Evolutionary conservation across 1,140 invertebrate species (phyloP).

Genomic region (Helicoverpa zea): DNA sequence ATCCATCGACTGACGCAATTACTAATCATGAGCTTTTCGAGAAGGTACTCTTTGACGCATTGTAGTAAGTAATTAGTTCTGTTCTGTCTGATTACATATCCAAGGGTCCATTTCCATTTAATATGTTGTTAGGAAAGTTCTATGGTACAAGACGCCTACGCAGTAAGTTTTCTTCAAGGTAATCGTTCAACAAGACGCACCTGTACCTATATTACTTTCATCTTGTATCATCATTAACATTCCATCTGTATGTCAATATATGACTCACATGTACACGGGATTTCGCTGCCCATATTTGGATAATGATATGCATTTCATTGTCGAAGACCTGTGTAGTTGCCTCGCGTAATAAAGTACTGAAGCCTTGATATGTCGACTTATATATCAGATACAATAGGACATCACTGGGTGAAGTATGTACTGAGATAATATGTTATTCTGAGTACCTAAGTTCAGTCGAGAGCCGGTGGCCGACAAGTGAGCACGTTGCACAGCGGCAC

Average conservation of each 20-base stretch:
- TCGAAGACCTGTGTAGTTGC: background rate
- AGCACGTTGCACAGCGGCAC: slow-evolving; percentile 48
- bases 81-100: too few species aligned
- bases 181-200: too few species aligned
- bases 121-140: too few species aligned
- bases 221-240: too few species aligned
- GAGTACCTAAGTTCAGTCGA: slow-evolving; percentile 48
- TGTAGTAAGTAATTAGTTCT: too few species aligned
- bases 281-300: background rate
- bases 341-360: background rate
- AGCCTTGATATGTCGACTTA: slow-evolving; percentile 28
- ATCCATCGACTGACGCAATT: too few species aligned
- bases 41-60: too few species aligned
- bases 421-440: background rate
- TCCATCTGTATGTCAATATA: background rate
- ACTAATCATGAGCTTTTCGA: too few species aligned
- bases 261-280: background rate
- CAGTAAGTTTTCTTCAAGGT: too few species aligned
- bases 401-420: slow-evolving; percentile 26
- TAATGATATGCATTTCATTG: background rate
- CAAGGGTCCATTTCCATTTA: too few species aligned
- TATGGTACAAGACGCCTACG: too few species aligned
- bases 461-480: slow-evolving; percentile 46
- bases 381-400: slow-evolving; percentile 25
- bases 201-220: too few species aligned